Percentiles rank a stretch among this genome's conserved stretches.
These are phyloP conservation scores for Trissolcus japonicus DNA, from an alignment of 2,888 invertebrate genomes.

Conservation along the genomic window DNA sequence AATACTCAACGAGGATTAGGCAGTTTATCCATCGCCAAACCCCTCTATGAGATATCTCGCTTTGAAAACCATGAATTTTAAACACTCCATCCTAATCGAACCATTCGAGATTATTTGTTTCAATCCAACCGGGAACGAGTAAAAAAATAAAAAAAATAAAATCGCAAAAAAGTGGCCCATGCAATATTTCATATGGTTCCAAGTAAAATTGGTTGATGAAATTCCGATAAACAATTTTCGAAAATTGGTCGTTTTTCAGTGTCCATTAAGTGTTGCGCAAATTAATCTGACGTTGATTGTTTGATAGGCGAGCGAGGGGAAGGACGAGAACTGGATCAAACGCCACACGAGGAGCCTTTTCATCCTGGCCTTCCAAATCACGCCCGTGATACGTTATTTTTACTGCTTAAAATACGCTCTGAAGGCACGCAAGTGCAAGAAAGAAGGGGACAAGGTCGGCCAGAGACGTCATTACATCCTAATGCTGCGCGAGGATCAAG, in stretches of 20 bases:
- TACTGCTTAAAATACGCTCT: conserved; percentile 81
- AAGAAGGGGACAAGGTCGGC: conserved; percentile 78
- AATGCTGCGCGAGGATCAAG: conserved; percentile 88
- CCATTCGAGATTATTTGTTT: no score
- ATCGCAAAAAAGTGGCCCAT: no score
- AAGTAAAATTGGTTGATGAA: no score
- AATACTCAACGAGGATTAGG: neutral
- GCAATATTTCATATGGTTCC: no score
- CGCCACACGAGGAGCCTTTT: conserved; percentile 57
- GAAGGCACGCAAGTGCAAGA: conserved; percentile 81
- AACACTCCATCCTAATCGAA: neutral
- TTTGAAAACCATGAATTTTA: neutral
- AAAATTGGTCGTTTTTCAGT: conserved; percentile 3
- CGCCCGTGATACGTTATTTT: conserved; percentile 83
- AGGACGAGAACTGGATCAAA: conserved; percentile 37
- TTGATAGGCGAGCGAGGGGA: conserved; percentile 58
- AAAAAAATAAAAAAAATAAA: no score
- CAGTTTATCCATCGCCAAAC: conserved; percentile 1
- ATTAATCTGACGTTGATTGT: conserved; percentile 34
- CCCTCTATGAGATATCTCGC: neutral
- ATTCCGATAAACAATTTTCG: no score
- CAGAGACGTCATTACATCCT: conserved; percentile 83
- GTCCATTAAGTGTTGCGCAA: conserved; percentile 9
- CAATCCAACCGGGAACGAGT: no score
- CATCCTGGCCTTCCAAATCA: conserved; percentile 82